Evolutionary conservation across 2,888 invertebrate genomes (phyloP).

Genomic region (Epinotia brunnichana): DNA sequence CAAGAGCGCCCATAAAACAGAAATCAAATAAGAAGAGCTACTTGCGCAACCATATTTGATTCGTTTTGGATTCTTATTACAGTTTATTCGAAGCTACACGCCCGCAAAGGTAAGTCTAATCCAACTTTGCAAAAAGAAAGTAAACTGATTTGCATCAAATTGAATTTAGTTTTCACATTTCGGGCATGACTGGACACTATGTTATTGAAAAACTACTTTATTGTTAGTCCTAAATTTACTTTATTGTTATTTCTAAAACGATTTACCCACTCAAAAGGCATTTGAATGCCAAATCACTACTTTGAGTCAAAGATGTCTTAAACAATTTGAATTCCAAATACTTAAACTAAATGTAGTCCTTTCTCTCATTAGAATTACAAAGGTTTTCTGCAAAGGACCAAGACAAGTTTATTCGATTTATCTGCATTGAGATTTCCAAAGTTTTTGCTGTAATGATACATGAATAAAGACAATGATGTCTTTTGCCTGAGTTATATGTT

Average conservation of each 20-base stretch:
- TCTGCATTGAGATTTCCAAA: too few relatives aligned
- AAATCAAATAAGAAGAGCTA: slow-evolving; percentile 68
- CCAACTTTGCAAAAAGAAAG: slow-evolving; percentile 44
- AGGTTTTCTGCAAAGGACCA: neutral
- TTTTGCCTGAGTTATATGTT: too few relatives aligned
- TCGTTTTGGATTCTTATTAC: slow-evolving; percentile 64
- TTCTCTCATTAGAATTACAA: too few relatives aligned
- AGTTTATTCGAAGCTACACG: slow-evolving; percentile 53
- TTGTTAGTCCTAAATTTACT: neutral
- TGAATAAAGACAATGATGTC: too few relatives aligned
- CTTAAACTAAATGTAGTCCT: too few relatives aligned
- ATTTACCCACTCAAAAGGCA: too few relatives aligned
- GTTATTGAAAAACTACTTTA: neutral
- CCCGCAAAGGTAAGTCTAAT: slow-evolving; percentile 56
- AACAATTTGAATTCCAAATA: too few relatives aligned
- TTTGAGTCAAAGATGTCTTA: too few relatives aligned
- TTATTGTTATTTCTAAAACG: neutral
- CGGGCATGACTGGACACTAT: slow-evolving; percentile 7
- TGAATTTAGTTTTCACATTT: slow-evolving; percentile 16
- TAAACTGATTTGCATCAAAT: slow-evolving; percentile 25
- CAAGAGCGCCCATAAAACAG: slow-evolving; percentile 67
- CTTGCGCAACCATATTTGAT: slow-evolving; percentile 74
- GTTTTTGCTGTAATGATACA: too few relatives aligned
- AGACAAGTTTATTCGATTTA: neutral
- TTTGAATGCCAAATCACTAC: too few relatives aligned